phyloP scores from a whole-genome alignment of 2,888 invertebrate genomes.

The Eupithecia pulchellata region DNA sequence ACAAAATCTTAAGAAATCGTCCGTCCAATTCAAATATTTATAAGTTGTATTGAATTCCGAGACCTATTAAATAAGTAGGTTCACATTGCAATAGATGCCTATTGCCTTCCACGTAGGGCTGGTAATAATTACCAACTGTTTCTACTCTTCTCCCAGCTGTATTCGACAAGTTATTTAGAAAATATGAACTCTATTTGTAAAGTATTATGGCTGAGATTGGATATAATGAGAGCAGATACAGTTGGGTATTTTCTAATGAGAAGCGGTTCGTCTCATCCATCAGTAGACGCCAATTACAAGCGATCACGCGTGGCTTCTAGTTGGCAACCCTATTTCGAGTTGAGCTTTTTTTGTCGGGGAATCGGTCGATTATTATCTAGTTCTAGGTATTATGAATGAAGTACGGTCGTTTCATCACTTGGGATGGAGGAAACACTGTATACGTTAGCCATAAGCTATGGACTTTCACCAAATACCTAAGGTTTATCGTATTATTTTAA shows the following conservation, averaged over 20 bases:
- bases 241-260: conserved; percentile 62
- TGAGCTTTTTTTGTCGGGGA: conserved; percentile 45
- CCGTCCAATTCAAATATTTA: conserved; percentile 23
- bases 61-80: conserved; percentile 43
- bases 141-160: conserved; percentile 43
- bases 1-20: conserved; percentile 28
- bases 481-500: not conserved
- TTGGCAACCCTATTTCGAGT: conserved; percentile 69
- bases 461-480: not conserved
- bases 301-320: conserved; percentile 72
- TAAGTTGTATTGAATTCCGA: conserved; percentile 41
- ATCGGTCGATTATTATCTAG: conserved; percentile 41
- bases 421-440: conserved; percentile 1
- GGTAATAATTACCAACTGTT: conserved; percentile 63
- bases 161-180: not conserved
- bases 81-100: conserved; percentile 41
- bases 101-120: conserved; percentile 54
- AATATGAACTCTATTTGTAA: conserved; percentile 25
- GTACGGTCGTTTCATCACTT: conserved; percentile 20
- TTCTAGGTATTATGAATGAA: conserved; percentile 34
- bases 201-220: conserved; percentile 36
- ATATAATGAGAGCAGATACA: conserved; percentile 37
- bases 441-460: not conserved
- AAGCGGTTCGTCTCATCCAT: conserved; percentile 62
- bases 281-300: conserved; percentile 72